Percentiles rank a stretch among this genome's conserved stretches.
These are phyloP conservation scores for Centropristis striata DNA, from an alignment of 2,113 vertebrate genomes.

Conservation along the genomic window DNA sequence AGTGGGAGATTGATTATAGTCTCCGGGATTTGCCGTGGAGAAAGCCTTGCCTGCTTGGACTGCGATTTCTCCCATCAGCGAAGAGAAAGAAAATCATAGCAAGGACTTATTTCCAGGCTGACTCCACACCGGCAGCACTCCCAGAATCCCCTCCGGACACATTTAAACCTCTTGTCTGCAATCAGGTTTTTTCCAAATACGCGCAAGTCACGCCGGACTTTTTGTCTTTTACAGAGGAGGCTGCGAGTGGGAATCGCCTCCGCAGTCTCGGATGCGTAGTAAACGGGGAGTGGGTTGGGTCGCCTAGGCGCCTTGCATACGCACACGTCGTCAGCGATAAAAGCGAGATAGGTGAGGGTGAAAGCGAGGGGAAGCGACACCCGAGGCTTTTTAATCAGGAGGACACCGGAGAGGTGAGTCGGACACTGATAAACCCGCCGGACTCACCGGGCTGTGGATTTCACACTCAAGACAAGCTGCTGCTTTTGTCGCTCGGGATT, in stretches of 20 bases:
- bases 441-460: constrained; percentile 61
- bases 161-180: not conserved
- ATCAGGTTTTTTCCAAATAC: constrained; percentile 29
- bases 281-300: constrained; percentile 81
- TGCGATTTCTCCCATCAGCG: constrained; percentile 53
- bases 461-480: constrained; percentile 37
- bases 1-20: constrained; percentile 70
- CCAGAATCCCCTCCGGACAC: not conserved
- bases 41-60: constrained; percentile 48
- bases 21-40: constrained; percentile 75
- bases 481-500: constrained; percentile 24
- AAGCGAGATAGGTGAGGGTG: constrained; percentile 49
- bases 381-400: constrained; percentile 23
- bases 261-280: constrained; percentile 80
- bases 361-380: constrained; percentile 35
- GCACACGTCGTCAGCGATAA: constrained; percentile 34
- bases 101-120: constrained; percentile 44
- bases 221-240: constrained; percentile 28
- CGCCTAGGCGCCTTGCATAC: constrained; percentile 70
- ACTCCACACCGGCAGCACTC: not conserved
- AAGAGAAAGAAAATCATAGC: constrained; percentile 16
- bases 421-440: constrained; percentile 36
- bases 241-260: constrained; percentile 61
- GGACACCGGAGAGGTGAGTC: constrained; percentile 50
- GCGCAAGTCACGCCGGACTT: constrained; percentile 62